phyloP scores from a whole-genome alignment of 2,113 vertebrate species.

The Alosa alosa region DNA sequence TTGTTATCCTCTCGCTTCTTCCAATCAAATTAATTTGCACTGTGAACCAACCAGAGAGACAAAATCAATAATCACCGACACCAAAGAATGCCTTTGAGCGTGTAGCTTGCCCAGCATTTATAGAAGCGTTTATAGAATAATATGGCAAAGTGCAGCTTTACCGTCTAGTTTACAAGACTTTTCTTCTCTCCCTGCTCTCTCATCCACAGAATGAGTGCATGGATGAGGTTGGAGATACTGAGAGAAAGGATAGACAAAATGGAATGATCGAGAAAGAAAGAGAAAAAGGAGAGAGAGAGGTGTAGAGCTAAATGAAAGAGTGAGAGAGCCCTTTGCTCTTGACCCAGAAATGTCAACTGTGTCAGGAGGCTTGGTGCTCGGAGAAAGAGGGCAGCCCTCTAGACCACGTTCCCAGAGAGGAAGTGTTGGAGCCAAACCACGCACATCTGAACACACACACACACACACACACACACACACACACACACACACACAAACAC shows the following conservation, averaged over 20 bases:
- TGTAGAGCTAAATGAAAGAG: neutral
- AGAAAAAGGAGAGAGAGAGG: neutral
- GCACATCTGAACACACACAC: neutral
- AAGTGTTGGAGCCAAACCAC: neutral
- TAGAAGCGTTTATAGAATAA: neutral
- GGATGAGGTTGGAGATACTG: neutral
- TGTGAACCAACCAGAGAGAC: neutral
- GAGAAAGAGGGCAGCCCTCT: slow-evolving; percentile 11
- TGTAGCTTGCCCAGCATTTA: neutral
- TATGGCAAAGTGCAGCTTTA: neutral
- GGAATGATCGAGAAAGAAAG: neutral
- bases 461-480: neutral
- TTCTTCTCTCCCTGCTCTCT: neutral
- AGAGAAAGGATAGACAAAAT: neutral
- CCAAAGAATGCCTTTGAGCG: neutral
- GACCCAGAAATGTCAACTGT: slow-evolving; percentile 33
- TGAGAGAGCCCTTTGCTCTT: neutral
- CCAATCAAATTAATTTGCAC: neutral
- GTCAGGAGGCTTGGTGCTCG: neutral
- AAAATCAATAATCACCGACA: neutral
- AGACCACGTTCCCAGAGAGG: neutral
- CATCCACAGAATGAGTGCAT: neutral
- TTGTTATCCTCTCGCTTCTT: neutral
- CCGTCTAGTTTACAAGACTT: neutral
- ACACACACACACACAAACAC: neutral